These are phyloP conservation scores for Hypomesus transpacificus DNA, from an alignment of 2,113 vertebrate species.

Conservation along the genomic window DNA sequence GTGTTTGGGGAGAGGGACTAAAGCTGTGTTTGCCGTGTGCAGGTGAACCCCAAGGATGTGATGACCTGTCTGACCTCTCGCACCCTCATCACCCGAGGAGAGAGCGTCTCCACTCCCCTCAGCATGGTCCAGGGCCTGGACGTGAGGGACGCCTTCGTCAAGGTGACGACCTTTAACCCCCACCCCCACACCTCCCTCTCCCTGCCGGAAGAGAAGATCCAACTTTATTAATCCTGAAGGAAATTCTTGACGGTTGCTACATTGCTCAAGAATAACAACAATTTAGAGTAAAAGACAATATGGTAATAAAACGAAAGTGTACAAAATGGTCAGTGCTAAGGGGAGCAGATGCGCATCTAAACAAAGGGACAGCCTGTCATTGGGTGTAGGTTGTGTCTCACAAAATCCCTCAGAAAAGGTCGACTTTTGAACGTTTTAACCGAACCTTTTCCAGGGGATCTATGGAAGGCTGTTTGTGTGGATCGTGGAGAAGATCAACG, in stretches of 20 bases:
- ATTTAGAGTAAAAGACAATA: too few relatives aligned
- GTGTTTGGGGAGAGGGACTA: not conserved
- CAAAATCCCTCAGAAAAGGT: not conserved
- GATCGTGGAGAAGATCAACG: slow-evolving; percentile 98
- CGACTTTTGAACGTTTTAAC: not conserved
- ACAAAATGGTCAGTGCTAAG: not conserved
- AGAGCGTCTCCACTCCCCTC: slow-evolving; percentile 92
- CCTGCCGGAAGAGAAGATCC: not conserved
- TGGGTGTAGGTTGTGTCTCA: not conserved
- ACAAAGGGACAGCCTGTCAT: not conserved
- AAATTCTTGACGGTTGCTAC: too few relatives aligned
- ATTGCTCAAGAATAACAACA: too few relatives aligned
- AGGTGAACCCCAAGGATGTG: slow-evolving; percentile 84
- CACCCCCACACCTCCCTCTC: not conserved
- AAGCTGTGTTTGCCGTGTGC: not conserved
- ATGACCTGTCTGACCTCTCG: slow-evolving; percentile 85
- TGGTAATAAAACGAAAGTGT: too few relatives aligned
- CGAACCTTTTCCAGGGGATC: slow-evolving; percentile 78
- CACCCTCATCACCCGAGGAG: slow-evolving; percentile 92
- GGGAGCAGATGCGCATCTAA: not conserved
- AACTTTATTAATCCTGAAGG: not conserved
- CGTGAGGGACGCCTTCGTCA: slow-evolving; percentile 93
- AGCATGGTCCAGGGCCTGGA: slow-evolving; percentile 90
- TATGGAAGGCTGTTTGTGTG: slow-evolving; percentile 94
- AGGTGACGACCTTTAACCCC: slow-evolving; percentile 69